phyloP scores from a whole-genome alignment of 1,140 invertebrate genomes.

The Drosophila setifemur region DNA sequence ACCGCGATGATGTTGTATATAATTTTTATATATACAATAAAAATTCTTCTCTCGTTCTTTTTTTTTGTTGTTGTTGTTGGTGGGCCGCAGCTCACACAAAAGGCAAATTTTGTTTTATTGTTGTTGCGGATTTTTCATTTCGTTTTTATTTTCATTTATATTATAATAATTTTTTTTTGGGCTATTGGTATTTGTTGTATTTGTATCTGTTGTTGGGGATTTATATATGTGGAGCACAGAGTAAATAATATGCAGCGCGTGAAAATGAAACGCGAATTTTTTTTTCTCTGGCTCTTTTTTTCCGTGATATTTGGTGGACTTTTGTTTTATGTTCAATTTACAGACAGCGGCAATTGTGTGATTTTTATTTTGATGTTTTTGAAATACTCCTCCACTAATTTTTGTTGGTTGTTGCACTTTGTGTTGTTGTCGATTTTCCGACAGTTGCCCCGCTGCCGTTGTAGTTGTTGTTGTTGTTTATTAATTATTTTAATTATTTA shows the following conservation, averaged over 20 bases:
- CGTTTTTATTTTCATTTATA: constrained; percentile 3
- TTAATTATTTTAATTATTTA: constrained; percentile 67
- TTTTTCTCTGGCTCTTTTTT: constrained; percentile 30
- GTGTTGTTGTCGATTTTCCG: constrained; percentile 55
- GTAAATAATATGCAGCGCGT: constrained; percentile 74
- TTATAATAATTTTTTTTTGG: constrained; percentile 58
- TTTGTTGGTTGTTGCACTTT: constrained; percentile 49
- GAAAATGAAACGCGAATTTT: constrained; percentile 63
- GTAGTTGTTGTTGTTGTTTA: constrained; percentile 30
- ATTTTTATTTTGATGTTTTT: constrained; percentile 35
- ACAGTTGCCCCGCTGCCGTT: constrained; percentile 50
- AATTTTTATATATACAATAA: constrained; percentile 68
- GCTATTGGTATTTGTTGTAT: constrained; percentile 54
- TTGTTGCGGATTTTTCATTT: constrained; percentile 46
- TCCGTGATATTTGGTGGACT: constrained; percentile 28
- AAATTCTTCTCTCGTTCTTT: constrained; percentile 60
- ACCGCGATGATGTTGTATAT: constrained; percentile 52
- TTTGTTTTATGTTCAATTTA: constrained; percentile 53
- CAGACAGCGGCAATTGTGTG: constrained; percentile 63
- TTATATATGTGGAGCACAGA: constrained; percentile 60
- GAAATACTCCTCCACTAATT: constrained; percentile 18
- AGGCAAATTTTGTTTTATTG: constrained; percentile 63
- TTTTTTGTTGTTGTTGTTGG: too few relatives aligned
- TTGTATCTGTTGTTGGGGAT: constrained; percentile 29
- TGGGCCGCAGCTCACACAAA: constrained; percentile 60